phyloP scores from a whole-genome alignment of 2,113 vertebrate species.

The Prietella phreatophila region DNA sequence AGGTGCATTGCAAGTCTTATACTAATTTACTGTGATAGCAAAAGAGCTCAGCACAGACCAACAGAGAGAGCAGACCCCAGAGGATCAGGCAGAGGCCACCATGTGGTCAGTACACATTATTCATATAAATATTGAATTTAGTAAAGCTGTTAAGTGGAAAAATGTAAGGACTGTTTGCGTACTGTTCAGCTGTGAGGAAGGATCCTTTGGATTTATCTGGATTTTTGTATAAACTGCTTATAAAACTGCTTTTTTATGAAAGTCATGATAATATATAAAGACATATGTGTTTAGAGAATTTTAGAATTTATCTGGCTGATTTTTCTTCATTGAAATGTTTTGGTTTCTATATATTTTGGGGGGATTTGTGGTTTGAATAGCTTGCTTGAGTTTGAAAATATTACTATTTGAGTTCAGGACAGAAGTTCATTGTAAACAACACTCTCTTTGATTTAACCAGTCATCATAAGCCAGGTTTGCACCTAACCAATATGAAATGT shows the following conservation, averaged over 20 bases:
- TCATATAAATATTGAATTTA: constrained; percentile 80
- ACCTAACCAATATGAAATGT: background rate
- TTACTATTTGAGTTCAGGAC: background rate
- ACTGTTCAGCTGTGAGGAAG: constrained; percentile 43
- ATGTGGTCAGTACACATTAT: constrained; percentile 79
- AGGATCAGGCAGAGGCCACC: constrained; percentile 69
- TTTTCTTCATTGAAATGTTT: background rate
- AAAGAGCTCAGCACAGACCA: constrained; percentile 84
- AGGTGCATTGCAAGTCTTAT: constrained; percentile 87
- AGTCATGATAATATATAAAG: background rate
- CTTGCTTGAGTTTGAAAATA: background rate
- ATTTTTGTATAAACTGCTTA: background rate
- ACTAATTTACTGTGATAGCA: constrained; percentile 90
- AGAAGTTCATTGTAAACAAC: background rate
- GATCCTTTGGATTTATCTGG: background rate
- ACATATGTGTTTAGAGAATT: background rate
- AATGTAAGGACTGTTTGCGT: constrained; percentile 70
- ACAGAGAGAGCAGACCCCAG: constrained; percentile 73
- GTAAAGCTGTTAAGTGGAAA: constrained; percentile 61
- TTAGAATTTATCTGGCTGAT: background rate
- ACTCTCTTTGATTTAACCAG: background rate
- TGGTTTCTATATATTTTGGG: background rate
- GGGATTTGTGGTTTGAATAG: background rate
- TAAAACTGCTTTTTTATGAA: background rate
- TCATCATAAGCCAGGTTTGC: background rate